Base-by-base conservation (phyloP, 1,140 invertebrate species). In the Pinna nobilis region DNA sequence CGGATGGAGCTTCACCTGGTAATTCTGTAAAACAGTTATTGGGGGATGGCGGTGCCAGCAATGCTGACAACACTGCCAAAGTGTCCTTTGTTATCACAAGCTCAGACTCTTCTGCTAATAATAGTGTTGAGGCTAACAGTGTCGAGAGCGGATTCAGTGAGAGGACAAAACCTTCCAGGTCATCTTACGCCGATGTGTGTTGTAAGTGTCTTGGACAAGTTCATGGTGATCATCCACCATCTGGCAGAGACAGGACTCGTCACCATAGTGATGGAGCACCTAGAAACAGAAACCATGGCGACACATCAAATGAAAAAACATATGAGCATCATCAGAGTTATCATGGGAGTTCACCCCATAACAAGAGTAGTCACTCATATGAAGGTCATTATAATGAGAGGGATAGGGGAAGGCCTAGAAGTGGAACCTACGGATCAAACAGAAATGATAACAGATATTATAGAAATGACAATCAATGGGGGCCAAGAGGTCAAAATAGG, bases 121-220 rank as follows among this genome's bases (percentile, higher is more conserved):
- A 39, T 35, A 63, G 59, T 28, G 30, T 37, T 3, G 59, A 63
- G 7, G 25, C 23, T 9, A 79, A 76, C 30, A 85, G 83, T 72
- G 67, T 72, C 5, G 82, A 83, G 50, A 82, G 79, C 70, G 82
- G 83, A 1, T 85, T 82, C 63, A 82, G 82, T 67, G 83, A 85
- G 53, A 59, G 78, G 23, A n/a, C 70, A 51, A 59, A 57, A 44
- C 3, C 1, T 2, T 2, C 23, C 32, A 25, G 55, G 15, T 47
- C 39, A 39, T 69, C 72, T 2, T 81, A 81, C 49, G 78, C 81
- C 5, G 79, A 80, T 15, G 77, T 76, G 18, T 80, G 78, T 66
- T 70, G 55, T 11, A 74, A 71, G 13, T 55, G 64, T 64, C 15
- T 67, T 18, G 30, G 60, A 39, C 37, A 59, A 18, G 59, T 72